These are phyloP conservation scores for Lucifuga dentata DNA, from an alignment of 2,113 vertebrate species.

Conservation along the genomic window DNA sequence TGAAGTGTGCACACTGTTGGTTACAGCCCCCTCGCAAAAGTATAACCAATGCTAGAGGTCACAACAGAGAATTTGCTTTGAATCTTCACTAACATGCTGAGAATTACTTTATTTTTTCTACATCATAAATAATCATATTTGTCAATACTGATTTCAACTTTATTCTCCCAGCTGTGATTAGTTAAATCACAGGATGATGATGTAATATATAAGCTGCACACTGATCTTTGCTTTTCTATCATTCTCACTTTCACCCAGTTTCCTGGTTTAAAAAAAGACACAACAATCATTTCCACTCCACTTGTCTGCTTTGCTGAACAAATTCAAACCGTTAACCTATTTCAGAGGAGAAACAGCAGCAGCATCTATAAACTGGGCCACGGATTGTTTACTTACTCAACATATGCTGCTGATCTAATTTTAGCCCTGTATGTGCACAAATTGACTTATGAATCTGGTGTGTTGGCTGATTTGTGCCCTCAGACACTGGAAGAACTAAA, in stretches of 20 bases:
- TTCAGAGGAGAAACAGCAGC: conserved; percentile 9
- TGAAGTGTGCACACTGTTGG: too few relatives aligned
- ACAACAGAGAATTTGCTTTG: too few relatives aligned
- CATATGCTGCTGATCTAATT: conserved; percentile 2
- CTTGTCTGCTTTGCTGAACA: conserved; percentile 44
- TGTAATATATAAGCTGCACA: too few relatives aligned
- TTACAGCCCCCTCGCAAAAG: too few relatives aligned
- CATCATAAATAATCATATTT: too few relatives aligned
- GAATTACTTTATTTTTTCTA: too few relatives aligned
- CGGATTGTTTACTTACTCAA: conserved; percentile 10
- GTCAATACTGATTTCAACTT: too few relatives aligned
- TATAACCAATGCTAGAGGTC: too few relatives aligned
- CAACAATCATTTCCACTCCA: conserved; percentile 20
- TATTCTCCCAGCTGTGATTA: too few relatives aligned
- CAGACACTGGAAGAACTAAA: conserved; percentile 14
- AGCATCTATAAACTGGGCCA: conserved; percentile 5
- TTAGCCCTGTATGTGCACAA: conserved; percentile 3
- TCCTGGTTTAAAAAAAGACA: background rate
- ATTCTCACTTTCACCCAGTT: background rate
- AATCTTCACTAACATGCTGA: too few relatives aligned
- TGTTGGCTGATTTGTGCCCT: background rate
- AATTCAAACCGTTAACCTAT: conserved; percentile 18
- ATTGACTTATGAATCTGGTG: background rate
- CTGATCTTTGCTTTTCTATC: background rate
- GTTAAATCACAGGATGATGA: too few relatives aligned